phyloP scores from a whole-genome alignment of 2,113 vertebrate species.

The Scalopus aquaticus region DNA sequence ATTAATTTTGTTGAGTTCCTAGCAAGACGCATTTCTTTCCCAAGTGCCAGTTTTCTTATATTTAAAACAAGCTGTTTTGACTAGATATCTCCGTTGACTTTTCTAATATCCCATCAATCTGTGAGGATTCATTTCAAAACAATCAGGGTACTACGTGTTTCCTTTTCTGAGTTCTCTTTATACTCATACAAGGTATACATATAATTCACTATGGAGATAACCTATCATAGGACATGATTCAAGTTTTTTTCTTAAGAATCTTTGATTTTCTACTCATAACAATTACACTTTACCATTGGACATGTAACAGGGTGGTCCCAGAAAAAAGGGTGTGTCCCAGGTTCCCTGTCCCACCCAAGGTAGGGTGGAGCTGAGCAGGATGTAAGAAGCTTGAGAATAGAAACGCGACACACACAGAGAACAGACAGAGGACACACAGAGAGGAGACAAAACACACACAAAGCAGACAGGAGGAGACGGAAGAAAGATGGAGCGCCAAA shows the following conservation, averaged over 20 bases:
- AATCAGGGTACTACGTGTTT: background rate
- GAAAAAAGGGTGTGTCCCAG: too few relatives aligned
- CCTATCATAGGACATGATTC: background rate
- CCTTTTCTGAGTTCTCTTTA: background rate
- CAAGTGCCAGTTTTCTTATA: background rate
- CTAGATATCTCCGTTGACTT: too few relatives aligned
- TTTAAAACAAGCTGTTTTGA: background rate
- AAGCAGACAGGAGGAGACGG: too few relatives aligned
- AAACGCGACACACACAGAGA: too few relatives aligned
- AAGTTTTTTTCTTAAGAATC: background rate
- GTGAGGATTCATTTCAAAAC: background rate
- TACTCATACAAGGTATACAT: background rate
- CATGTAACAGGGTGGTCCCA: too few relatives aligned
- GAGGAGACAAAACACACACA: too few relatives aligned
- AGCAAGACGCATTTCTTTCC: background rate
- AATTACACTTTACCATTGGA: background rate
- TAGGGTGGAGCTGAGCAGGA: too few relatives aligned
- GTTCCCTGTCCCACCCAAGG: too few relatives aligned
- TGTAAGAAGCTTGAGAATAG: too few relatives aligned
- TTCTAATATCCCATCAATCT: background rate
- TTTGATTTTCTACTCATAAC: background rate
- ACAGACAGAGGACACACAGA: too few relatives aligned
- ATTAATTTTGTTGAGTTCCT: background rate
- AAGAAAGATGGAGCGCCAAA: too few relatives aligned
- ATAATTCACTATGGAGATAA: background rate